Evolutionary conservation across 2,888 invertebrate genomes (phyloP).

Genomic region (Caenorhabditis imperialis): DNA sequence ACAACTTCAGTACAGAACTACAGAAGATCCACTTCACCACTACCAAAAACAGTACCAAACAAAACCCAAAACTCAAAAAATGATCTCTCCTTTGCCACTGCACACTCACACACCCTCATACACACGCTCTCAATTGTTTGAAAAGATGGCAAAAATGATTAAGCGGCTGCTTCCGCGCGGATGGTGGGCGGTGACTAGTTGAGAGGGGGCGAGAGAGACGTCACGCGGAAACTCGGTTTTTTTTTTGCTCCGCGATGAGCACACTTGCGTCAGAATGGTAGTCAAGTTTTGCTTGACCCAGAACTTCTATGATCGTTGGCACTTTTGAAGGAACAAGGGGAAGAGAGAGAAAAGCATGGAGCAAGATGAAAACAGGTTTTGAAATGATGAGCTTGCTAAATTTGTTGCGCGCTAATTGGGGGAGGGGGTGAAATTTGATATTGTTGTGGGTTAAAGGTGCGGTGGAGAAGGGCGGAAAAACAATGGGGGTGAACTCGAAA

Average conservation of each 20-base stretch:
- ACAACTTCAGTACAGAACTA: no score
- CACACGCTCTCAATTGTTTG: constrained; percentile 32
- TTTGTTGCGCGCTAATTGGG: constrained; percentile 6
- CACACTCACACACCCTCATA: background rate
- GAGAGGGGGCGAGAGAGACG: background rate
- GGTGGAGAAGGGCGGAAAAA: background rate
- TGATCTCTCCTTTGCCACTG: no score
- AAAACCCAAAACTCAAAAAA: no score
- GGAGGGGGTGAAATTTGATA: constrained; percentile 9
- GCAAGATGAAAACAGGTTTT: background rate
- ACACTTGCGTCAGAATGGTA: no score
- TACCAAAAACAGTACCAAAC: no score
- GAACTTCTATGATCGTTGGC: no score
- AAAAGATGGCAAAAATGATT: constrained; percentile 46
- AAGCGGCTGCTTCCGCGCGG: constrained; percentile 19
- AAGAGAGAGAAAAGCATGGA: no score
- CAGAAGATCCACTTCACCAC: no score
- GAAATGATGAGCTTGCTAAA: background rate
- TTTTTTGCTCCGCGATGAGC: constrained; percentile 1
- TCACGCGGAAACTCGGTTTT: constrained; percentile 10
- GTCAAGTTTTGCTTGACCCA: no score
- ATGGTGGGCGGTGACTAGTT: constrained; percentile 14
- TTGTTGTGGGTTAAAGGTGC: background rate
- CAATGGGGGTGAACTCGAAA: no score
- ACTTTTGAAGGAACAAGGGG: no score